Base-by-base conservation (phyloP, 2,888 invertebrate genomes). In the Asteroscopus sphinx region DNA sequence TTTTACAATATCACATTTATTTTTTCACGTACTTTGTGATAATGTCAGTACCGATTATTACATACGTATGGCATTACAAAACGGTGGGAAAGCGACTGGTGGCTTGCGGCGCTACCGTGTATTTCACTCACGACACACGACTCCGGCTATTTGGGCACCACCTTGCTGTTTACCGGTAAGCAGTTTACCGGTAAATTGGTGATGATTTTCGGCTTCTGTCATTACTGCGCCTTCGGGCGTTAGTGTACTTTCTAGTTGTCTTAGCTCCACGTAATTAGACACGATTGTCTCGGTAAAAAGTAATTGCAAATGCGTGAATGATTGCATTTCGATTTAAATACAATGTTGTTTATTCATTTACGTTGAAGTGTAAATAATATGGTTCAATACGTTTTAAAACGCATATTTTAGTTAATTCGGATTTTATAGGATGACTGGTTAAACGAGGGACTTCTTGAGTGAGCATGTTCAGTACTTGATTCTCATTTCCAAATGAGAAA, bases 201-300 rank as follows among this genome's bases (percentile, higher is more conserved):
- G 87, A 90, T 90, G 87, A 89, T 89, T 89, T 91, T 90, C 88
- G 89, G 88, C 92, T 92, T 89, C 92, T 91, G 92, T 89, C 87
- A 90, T 90, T 89, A 90, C 86, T 74, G 79, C 68, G 79, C 82
- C 86, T 73, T 12, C 52, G 54, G 67, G 85, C 85, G 67, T 60
- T 67, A 66, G 63, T 77, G 82, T 77, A 82, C 85, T 85, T 88
- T 91, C 87, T 86, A 89, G 85, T 81, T 81, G 74, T 72, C 65
- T 68, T 82, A 86, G 72, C 74, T 86, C 83, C 62, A 68, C 74
- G 84, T 76, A 75, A 76, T 79, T 69, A 68, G 28, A 11, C 15
- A 41, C 44, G 42, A 55, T 55, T 51, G 30, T 48, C 48, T 56
- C 26, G 35, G 35, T 47, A 12, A 44, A 30, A 68, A 39, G 37